Percentiles rank a stretch among this genome's conserved stretches.
Evolutionary conservation across 2,797 vertebrate species (phyloP).

Genomic region (Malacoctenus gilli): DNA sequence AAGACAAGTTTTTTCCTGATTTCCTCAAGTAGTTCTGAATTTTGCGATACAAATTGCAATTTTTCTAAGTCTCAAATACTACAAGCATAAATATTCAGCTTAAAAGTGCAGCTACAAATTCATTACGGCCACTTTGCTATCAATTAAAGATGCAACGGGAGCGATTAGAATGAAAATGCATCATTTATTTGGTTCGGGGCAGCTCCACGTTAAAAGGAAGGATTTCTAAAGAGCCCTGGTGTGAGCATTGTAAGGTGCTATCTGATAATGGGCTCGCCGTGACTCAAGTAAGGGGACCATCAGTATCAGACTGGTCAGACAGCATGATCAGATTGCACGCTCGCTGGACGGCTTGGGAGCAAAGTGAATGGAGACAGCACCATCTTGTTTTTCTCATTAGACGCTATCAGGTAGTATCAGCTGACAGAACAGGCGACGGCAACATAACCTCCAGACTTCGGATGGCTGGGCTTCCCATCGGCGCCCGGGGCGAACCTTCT

Average conservation of each 20-base stretch:
- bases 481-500: constrained; percentile 45
- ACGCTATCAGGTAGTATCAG: constrained; percentile 66
- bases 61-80: too few species aligned
- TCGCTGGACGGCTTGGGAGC: constrained; percentile 48
- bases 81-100: too few species aligned
- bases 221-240: constrained; percentile 8
- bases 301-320: constrained; percentile 61
- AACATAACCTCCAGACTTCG: constrained; percentile 50
- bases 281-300: constrained; percentile 50
- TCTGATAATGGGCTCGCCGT: constrained; percentile 42
- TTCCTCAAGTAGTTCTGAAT: too few species aligned
- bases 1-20: too few species aligned
- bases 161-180: background rate
- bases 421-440: constrained; percentile 60
- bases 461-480: constrained; percentile 40
- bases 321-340: constrained; percentile 69
- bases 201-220: background rate
- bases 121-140: too few species aligned
- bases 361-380: constrained; percentile 52
- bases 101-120: too few species aligned
- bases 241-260: constrained; percentile 24
- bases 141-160: too few species aligned
- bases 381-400: constrained; percentile 64
- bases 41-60: too few species aligned
- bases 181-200: constrained; percentile 4